Evolutionary conservation across 2,888 invertebrate species (phyloP), one percentile per base, ranked within the genome.

Genomic region (Ennomos erosarius): DNA sequence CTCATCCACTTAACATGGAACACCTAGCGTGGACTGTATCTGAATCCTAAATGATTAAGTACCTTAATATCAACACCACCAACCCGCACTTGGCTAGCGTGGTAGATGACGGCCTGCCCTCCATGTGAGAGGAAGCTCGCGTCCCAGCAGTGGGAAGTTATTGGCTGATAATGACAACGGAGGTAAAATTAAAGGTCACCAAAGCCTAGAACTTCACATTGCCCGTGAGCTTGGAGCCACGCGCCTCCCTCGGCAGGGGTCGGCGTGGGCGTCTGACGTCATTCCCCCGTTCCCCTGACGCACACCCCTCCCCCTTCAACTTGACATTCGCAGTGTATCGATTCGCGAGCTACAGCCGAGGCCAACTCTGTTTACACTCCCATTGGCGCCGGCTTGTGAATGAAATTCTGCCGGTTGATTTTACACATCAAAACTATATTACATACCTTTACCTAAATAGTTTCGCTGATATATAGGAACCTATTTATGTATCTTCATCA

Each of bases 261-360:
- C 47, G 76, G 81, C 75, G 82, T 72, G 53, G 69, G 69, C 62
- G 65, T 48, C 59, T 82, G 84, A 84, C 84, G 84, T 84, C 84
- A 84, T 66, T 56, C 44, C 59, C 54, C 50, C 52, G 57, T 57
- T 50, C 58, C 56, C 57, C 54, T 60, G 12, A 39, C 47, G 44
- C 48, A 45, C 49, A 26, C 11, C 44, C 59, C 36, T 50, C 10
- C 71, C 80, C 75, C 78, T 79, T 84, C 81, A 84, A 84, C 84
- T 84, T 84, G 84, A 84, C 84, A 84, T 84, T 84, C 81, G 77
- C 76, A 69, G 79, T 77, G 71, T 81, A 84, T 83, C 78, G 84
- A 84, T 81, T 71, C 56, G 64, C 74, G 53, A 61, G 47, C 76
- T 71, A 75, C 79, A 75, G 75, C 76, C 78, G 82, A 78, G 81